phyloP scores from a whole-genome alignment of 2,888 invertebrate species.

The Drosophila paramelanica region DNA sequence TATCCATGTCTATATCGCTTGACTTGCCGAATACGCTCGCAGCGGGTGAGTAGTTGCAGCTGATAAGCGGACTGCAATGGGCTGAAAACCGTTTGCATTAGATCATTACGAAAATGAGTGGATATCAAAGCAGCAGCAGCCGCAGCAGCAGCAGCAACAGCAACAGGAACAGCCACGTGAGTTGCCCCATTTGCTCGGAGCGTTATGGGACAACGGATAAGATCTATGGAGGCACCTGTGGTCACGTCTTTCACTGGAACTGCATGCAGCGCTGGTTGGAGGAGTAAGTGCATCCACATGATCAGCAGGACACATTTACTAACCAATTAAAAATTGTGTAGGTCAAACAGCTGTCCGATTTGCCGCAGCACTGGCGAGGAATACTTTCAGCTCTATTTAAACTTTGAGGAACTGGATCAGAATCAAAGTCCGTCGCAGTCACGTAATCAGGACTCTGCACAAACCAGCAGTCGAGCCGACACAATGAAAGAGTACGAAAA shows the following conservation, averaged over 20 bases:
- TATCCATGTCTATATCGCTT: not conserved
- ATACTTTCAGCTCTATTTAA: conserved; percentile 60
- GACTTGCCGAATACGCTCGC: conserved; percentile 10
- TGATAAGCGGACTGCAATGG: conserved; percentile 28
- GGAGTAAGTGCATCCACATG: conserved; percentile 49
- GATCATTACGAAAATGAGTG: conserved; percentile 38
- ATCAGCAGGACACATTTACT: not conserved
- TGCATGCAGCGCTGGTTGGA: conserved; percentile 59
- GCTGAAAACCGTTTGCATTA: not conserved
- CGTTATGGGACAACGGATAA: conserved; percentile 35
- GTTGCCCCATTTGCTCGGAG: conserved; percentile 61
- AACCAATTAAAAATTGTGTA: conserved; percentile 18
- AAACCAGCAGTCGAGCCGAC: not conserved
- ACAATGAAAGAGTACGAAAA: conserved; percentile 38
- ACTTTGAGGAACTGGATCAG: conserved; percentile 55
- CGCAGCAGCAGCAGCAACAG: conserved; percentile 3
- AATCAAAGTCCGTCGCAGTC: conserved; percentile 1
- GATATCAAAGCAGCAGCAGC: conserved; percentile 14
- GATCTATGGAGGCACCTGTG: conserved; percentile 53
- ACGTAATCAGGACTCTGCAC: not conserved
- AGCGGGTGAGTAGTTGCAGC: conserved; percentile 1
- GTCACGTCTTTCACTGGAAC: conserved; percentile 59
- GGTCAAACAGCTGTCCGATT: conserved; percentile 69
- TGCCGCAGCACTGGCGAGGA: conserved; percentile 52
- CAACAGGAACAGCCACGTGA: conserved; percentile 2